These are phyloP conservation scores for Thymelicus acteon DNA, from an alignment of 2,888 invertebrate species.

Conservation along the genomic window DNA sequence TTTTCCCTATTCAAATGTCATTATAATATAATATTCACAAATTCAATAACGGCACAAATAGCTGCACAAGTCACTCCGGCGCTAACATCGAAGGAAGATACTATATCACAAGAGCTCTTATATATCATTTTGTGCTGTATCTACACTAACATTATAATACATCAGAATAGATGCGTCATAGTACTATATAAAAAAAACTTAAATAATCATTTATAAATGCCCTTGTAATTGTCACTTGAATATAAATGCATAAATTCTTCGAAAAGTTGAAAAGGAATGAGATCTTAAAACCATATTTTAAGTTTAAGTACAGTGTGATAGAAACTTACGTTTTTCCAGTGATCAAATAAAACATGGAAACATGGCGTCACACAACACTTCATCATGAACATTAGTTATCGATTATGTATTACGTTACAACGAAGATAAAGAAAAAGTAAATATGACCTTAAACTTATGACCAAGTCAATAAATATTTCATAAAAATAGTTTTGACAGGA, in stretches of 20 bases:
- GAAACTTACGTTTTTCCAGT: too few species aligned
- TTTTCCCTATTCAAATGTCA: slow-evolving; percentile 67
- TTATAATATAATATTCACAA: slow-evolving; percentile 66
- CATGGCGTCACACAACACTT: too few species aligned
- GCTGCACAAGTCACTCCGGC: slow-evolving; percentile 19
- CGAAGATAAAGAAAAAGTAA: too few species aligned
- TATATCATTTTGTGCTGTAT: slow-evolving; percentile 23
- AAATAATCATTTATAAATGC: slow-evolving; percentile 7
- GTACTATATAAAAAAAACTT: background rate
- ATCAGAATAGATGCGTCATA: slow-evolving; percentile 9
- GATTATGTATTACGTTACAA: too few species aligned
- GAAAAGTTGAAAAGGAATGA: background rate
- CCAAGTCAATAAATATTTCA: too few species aligned
- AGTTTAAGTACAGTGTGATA: too few species aligned
- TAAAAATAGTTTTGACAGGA: too few species aligned
- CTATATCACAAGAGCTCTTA: slow-evolving; percentile 44
- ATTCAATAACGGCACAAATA: slow-evolving; percentile 52
- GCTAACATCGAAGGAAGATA: slow-evolving; percentile 32
- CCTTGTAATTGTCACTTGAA: slow-evolving; percentile 9
- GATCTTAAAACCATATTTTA: too few species aligned
- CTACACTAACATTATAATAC: slow-evolving; percentile 8
- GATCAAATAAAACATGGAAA: too few species aligned
- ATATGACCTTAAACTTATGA: too few species aligned
- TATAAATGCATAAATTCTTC: slow-evolving; percentile 1
- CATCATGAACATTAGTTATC: too few species aligned